Evolutionary conservation across 2,113 vertebrate species (phyloP), one percentile per base, ranked within the genome.

Genomic region (Barbus barbus): DNA sequence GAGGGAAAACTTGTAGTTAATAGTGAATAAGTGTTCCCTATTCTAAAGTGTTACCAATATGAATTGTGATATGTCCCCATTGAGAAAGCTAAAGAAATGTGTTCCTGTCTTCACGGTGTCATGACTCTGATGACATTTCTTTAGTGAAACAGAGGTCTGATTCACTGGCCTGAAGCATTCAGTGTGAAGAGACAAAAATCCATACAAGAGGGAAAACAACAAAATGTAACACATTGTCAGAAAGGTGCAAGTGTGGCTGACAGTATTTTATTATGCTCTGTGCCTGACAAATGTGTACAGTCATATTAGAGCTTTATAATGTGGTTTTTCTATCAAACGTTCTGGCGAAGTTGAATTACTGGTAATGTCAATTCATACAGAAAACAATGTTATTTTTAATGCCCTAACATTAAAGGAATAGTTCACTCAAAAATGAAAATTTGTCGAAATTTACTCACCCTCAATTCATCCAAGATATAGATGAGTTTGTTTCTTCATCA

Each of bases 211-310:
- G 69, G 48, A 76, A 83, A 74, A 83, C 20, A 74, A 73, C 41
- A 28, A 74, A 75, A 78, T 31, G 51, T n/a, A 81, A 16, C 13
- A 26, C n/a, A 81, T 1, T 36, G 31, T 8, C 20, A 31, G 20
- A 81, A 24, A 71, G 20, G 38, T 71, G 56, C 16, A 71, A 24
- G 38, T 71, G 56, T 22, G 31, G 22, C 16, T 76, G 81, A 38
- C 48, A 71, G 41, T 26, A 73, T 78, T 84, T 82, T 48, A 78
- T 85, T 53, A 18, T 67, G 44, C 12, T 84, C 72, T 61, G 74
- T 24, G n/a, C 46, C 58, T 31, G 61, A 33, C 38, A 26, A 24
- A 26, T 20, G 31, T 11, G 9, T 26, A 75, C 46, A 78, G 73
- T 85, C 28, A 78, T 44, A 33, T 67, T 46, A 63, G 16, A 31